Conservation (phyloP, 2,888 invertebrate species). For the Melanchra persicariae region DNA sequence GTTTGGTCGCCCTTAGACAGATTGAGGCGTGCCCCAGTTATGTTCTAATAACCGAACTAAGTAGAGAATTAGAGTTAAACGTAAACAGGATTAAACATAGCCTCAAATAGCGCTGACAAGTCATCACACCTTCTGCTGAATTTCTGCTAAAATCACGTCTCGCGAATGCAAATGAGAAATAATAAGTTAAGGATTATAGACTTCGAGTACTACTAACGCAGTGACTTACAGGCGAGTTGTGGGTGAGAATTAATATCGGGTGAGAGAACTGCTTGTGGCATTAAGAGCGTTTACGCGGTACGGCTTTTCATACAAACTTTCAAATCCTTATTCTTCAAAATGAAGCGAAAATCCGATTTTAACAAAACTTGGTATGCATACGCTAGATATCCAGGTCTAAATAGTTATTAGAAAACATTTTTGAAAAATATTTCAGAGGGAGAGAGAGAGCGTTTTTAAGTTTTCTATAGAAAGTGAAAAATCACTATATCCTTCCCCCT, state of each 20-base stretch:
- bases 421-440: no score
- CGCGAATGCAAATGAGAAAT: slow-evolving; percentile 68
- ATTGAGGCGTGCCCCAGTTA: not conserved
- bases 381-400: no score
- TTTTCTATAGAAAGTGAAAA: no score
- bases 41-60: not conserved
- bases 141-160: slow-evolving; percentile 64
- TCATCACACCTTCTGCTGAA: slow-evolving; percentile 57
- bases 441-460: no score
- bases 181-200: slow-evolving; percentile 69
- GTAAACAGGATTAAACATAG: slow-evolving; percentile 40
- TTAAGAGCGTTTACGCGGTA: no score
- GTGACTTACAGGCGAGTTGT: not conserved
- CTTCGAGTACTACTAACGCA: slow-evolving; percentile 23
- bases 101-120: slow-evolving; percentile 53
- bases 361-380: no score
- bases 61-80: not conserved
- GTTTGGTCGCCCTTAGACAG: not conserved
- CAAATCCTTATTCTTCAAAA: no score
- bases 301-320: no score
- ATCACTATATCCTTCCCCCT: no score
- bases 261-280: not conserved
- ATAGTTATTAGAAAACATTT: no score
- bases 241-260: not conserved
- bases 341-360: no score